Evolutionary conservation across 2,113 vertebrate species (phyloP).

Genomic region (Ctenodactylus gundi): DNA sequence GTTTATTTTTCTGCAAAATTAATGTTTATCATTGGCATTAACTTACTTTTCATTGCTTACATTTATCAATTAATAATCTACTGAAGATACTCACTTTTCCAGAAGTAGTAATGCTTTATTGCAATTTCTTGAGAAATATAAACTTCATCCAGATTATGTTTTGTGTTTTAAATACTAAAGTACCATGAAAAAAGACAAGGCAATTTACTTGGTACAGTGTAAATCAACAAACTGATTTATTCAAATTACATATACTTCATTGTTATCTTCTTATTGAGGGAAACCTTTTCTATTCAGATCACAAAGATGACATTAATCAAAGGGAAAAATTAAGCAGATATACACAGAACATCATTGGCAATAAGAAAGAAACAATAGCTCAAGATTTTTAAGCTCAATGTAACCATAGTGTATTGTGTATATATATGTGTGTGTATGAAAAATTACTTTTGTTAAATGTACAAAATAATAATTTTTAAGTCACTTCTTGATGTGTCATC

Average conservation of each 20-base stretch:
- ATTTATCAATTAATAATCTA: not conserved
- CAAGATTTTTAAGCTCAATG: no score
- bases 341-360: not conserved
- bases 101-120: not conserved
- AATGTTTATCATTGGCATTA: not conserved
- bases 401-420: no score
- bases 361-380: not conserved
- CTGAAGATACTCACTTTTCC: not conserved
- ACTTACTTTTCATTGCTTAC: not conserved
- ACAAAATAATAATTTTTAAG: not conserved
- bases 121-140: not conserved
- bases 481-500: not conserved
- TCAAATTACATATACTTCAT: fast-evolving
- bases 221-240: not conserved
- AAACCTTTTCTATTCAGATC: not conserved
- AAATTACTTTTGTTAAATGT: not conserved
- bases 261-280: not conserved
- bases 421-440: no score
- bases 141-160: not conserved
- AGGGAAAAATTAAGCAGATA: not conserved
- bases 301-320: not conserved
- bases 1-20: not conserved
- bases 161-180: conserved; percentile 4
- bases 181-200: not conserved
- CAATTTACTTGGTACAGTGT: not conserved